A percentile compares a stretch with the other conserved stretches of the same genome.
Conservation (phyloP, 92 coral and sea anemone species). For the Phenganax marumi region DNA sequence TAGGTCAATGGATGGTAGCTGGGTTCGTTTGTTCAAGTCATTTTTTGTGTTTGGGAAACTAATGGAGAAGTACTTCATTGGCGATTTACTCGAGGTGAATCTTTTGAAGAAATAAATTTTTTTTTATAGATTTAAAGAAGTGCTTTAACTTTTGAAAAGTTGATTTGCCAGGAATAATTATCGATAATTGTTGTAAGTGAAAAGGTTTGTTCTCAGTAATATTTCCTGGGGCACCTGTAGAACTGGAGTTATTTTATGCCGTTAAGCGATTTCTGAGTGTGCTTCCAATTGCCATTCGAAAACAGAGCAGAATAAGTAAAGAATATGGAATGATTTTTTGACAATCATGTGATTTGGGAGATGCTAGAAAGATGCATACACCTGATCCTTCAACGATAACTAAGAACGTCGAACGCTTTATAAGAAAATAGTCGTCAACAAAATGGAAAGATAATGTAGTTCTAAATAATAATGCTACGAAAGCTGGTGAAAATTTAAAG, state of each 20-base stretch:
- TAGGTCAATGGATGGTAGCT: constrained; percentile 28
- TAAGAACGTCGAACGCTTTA: constrained; percentile 41
- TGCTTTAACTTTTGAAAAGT: neutral
- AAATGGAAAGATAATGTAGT: constrained; percentile 16
- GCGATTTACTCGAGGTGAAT: constrained; percentile 44
- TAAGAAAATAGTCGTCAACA: constrained; percentile 33
- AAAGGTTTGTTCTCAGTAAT: neutral
- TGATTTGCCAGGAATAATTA: constrained; percentile 5
- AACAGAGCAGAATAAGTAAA: constrained; percentile 39
- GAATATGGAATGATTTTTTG: constrained; percentile 49
- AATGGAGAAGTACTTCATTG: constrained; percentile 33
- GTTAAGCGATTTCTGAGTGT: constrained; percentile 26
- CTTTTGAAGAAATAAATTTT: constrained; percentile 23
- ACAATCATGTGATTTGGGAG: constrained; percentile 46
- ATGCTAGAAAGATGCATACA: constrained; percentile 20
- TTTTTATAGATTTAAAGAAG: constrained; percentile 25
- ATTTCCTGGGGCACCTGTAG: constrained; percentile 7
- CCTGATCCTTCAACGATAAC: constrained; percentile 23
- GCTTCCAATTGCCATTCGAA: constrained; percentile 1
- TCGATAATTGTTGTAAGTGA: constrained; percentile 38
- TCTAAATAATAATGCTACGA: constrained; percentile 8
- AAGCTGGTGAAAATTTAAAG: constrained; percentile 23
- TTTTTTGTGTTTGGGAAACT: constrained; percentile 19
- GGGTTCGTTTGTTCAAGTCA: constrained; percentile 34
- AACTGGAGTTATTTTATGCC: constrained; percentile 49